Evolutionary conservation across 1,140 invertebrate species (phyloP).

Genomic region (Rhynchophorus ferrugineus): DNA sequence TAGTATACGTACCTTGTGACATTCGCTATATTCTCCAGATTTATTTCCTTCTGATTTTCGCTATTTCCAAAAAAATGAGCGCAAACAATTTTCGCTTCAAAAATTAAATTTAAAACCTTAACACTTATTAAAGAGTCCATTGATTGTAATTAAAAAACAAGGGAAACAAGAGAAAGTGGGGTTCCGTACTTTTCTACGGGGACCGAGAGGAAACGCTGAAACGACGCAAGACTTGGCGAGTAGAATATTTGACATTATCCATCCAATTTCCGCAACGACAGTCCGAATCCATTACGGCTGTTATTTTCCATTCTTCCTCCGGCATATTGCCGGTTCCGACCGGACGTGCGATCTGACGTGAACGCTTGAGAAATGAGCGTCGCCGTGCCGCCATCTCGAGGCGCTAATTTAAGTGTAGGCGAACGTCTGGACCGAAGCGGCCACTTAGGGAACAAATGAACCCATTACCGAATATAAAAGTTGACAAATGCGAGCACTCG

Average conservation of each 20-base stretch:
- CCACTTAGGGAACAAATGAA: constrained; percentile 29
- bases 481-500: constrained; percentile 29
- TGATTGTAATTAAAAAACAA: no score
- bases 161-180: no score
- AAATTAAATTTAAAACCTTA: no score
- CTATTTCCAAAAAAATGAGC: no score
- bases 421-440: constrained; percentile 23
- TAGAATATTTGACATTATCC: not conserved
- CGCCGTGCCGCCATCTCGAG: constrained; percentile 5
- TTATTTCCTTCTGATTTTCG: no score
- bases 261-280: not conserved
- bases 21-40: no score
- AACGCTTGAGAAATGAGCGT: constrained; percentile 1
- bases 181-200: no score
- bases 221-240: no score
- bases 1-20: no score
- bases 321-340: not conserved
- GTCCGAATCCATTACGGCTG: not conserved
- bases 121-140: no score
- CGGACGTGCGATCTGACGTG: not conserved
- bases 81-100: no score
- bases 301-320: not conserved
- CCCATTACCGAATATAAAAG: constrained; percentile 32
- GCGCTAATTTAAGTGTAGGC: constrained; percentile 27
- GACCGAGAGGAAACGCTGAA: no score